Evolutionary conservation across 64 coral and sea anemone species (phyloP).

Genomic region (Dendronephthya gigantea): DNA sequence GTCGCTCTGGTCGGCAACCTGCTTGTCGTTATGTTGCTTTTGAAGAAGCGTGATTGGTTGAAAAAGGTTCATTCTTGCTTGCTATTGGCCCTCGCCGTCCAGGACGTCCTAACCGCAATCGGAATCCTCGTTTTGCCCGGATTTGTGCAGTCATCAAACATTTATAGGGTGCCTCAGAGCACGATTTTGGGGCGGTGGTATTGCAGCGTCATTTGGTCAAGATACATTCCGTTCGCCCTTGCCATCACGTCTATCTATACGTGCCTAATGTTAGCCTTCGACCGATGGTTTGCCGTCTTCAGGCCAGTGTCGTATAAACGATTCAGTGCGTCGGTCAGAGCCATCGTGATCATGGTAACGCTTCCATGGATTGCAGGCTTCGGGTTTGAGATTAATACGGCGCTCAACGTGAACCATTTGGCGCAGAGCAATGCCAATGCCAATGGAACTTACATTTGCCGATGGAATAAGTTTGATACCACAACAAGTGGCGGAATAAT

Average conservation of each 20-base stretch:
- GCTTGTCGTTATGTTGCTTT: constrained; percentile 25
- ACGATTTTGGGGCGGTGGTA: not conserved
- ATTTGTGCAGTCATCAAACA: not conserved
- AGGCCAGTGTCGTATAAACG: not conserved
- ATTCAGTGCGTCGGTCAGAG: not conserved
- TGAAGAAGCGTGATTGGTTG: not conserved
- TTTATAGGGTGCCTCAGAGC: constrained; percentile 10
- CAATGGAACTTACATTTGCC: not conserved
- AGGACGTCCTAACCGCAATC: constrained; percentile 40
- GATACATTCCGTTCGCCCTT: constrained; percentile 29
- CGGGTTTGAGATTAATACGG: not conserved
- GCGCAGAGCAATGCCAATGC: not conserved
- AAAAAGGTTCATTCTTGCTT: constrained; percentile 40
- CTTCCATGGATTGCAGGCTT: not conserved
- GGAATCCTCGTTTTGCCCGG: constrained; percentile 24
- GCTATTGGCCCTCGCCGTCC: constrained; percentile 31
- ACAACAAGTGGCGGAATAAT: too few species aligned
- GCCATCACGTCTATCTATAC: constrained; percentile 33
- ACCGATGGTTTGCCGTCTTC: constrained; percentile 39
- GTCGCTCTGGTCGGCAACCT: constrained; percentile 35
- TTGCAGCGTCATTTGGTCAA: constrained; percentile 34
- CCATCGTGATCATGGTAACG: not conserved
- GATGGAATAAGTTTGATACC: not conserved
- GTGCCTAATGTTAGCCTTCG: constrained; percentile 36
- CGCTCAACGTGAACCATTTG: not conserved